Evolutionary conservation across 2,888 invertebrate genomes (phyloP).

Genomic region (Cryptops parisi): DNA sequence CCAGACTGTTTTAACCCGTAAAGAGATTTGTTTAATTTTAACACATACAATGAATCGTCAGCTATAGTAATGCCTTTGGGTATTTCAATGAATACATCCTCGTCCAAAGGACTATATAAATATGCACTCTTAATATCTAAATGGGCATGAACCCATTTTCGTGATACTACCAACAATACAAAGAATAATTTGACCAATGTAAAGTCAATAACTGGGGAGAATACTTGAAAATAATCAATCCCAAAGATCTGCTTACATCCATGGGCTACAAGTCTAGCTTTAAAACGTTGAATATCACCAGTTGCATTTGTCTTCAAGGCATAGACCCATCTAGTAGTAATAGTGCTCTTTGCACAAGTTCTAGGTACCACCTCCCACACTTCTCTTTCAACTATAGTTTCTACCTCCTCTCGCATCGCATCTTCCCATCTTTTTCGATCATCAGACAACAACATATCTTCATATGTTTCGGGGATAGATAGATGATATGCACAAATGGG

Average conservation of each 20-base stretch:
- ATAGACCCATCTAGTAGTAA: neutral
- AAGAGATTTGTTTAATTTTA: neutral
- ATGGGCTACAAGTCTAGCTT: neutral
- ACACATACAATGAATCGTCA: too few species aligned
- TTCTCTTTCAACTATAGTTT: too few species aligned
- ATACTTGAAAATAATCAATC: neutral
- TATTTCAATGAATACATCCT: neutral
- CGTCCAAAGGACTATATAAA: neutral
- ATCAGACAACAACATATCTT: too few species aligned
- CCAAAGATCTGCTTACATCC: neutral
- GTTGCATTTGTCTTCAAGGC: neutral
- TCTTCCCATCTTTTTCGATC: too few species aligned
- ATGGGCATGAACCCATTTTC: neutral
- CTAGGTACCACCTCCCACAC: too few species aligned
- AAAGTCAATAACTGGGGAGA: neutral
- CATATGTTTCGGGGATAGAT: too few species aligned
- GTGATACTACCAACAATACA: neutral
- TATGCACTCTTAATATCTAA: neutral
- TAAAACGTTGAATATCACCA: neutral
- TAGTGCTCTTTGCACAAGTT: too few species aligned
- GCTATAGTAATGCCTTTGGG: too few species aligned
- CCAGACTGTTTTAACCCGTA: neutral
- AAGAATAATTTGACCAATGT: neutral
- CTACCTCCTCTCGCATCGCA: too few species aligned
- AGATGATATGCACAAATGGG: too few species aligned